These are phyloP conservation scores for Brachystomella parvula DNA, from an alignment of 1,140 invertebrate species.

Conservation along the genomic window DNA sequence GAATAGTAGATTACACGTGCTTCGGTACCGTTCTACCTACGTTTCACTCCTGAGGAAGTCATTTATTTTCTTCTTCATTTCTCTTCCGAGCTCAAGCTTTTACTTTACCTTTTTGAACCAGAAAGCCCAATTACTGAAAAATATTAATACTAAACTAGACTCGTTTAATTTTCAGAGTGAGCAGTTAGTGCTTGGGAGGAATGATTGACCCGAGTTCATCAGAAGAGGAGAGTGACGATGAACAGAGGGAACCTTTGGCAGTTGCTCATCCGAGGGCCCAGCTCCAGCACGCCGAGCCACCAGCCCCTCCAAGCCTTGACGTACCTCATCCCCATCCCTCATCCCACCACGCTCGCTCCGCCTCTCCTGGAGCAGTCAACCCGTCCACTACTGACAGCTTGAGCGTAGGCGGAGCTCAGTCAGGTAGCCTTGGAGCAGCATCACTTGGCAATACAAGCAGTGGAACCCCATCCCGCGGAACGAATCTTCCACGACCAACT, in stretches of 20 bases:
- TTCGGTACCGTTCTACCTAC: too few relatives aligned
- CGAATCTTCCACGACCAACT: constrained; percentile 62
- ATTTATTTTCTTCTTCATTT: too few relatives aligned
- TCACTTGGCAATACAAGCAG: constrained; percentile 10
- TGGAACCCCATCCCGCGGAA: constrained; percentile 43
- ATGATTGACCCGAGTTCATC: constrained; percentile 86
- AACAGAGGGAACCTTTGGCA: constrained; percentile 44
- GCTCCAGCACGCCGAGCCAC: constrained; percentile 31
- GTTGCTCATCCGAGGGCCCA: constrained; percentile 39
- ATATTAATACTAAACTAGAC: neutral
- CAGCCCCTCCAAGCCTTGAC: constrained; percentile 12
- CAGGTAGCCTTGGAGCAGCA: constrained; percentile 21
- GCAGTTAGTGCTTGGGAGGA: neutral
- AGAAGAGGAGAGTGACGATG: constrained; percentile 78
- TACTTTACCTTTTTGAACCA: too few relatives aligned
- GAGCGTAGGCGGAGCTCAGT: constrained; percentile 14
- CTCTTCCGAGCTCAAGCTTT: too few relatives aligned
- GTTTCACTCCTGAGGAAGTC: too few relatives aligned
- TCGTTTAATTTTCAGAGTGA: neutral
- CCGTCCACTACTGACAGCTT: constrained; percentile 28
- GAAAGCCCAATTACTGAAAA: too few relatives aligned
- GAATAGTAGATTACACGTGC: too few relatives aligned
- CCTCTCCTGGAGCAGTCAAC: constrained; percentile 21
- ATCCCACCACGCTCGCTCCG: constrained; percentile 18
- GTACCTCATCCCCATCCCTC: constrained; percentile 19